These are phyloP conservation scores for Setophaga coronata DNA, from an alignment of 2,113 vertebrate species.

Conservation along the genomic window DNA sequence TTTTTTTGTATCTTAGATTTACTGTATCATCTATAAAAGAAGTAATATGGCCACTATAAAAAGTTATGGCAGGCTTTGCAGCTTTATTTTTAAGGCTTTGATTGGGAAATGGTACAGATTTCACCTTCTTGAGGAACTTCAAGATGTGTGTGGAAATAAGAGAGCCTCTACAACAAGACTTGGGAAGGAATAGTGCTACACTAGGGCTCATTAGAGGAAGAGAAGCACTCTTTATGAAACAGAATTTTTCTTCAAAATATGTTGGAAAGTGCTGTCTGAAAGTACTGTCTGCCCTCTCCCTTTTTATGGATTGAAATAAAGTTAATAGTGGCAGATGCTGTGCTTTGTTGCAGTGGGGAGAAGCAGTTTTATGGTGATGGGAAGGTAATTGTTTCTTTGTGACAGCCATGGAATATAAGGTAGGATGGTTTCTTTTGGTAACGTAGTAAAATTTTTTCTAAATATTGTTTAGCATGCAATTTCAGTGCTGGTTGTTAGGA, in stretches of 20 bases:
- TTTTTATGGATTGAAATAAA: background rate
- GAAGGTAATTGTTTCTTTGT: background rate
- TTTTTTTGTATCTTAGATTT: conserved; percentile 5
- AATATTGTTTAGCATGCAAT: background rate
- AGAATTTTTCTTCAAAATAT: background rate
- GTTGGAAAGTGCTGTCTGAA: background rate
- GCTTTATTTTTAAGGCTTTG: background rate
- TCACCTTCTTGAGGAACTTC: background rate
- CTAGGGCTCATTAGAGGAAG: background rate
- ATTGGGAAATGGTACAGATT: background rate
- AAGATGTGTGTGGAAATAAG: background rate
- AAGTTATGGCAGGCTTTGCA: background rate
- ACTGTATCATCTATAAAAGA: background rate
- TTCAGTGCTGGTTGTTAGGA: background rate
- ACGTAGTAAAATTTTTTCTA: background rate
- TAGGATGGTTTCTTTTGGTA: background rate
- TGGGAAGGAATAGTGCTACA: background rate
- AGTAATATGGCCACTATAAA: background rate
- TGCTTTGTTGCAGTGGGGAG: background rate
- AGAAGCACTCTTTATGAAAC: background rate
- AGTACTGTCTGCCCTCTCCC: background rate
- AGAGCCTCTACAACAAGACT: background rate
- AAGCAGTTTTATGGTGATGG: background rate
- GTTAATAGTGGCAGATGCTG: background rate
- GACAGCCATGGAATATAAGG: background rate